phyloP scores from a whole-genome alignment of 2,113 vertebrate genomes.

The Oenanthe melanoleuca region DNA sequence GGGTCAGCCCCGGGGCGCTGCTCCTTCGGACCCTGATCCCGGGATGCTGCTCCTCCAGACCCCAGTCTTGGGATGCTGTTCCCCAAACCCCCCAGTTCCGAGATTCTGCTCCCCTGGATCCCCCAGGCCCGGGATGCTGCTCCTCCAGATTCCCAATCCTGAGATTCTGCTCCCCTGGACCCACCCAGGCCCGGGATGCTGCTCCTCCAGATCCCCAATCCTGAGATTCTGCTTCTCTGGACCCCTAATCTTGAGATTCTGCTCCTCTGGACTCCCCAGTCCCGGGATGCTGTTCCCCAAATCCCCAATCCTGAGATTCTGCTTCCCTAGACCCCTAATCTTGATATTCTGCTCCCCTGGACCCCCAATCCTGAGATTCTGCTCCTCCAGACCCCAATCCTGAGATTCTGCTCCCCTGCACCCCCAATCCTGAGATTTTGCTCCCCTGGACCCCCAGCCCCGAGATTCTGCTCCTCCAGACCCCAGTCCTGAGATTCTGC shows the following conservation, averaged over 20 bases:
- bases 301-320: background rate
- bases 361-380: too few relatives aligned
- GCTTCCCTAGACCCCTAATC: too few relatives aligned
- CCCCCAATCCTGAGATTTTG: background rate
- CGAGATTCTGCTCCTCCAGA: too few relatives aligned
- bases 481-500: too few relatives aligned
- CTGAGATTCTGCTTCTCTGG: background rate
- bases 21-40: background rate
- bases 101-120: rapidly evolving
- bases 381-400: background rate
- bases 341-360: background rate
- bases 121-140: rapidly evolving
- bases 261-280: too few relatives aligned
- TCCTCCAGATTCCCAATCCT: too few relatives aligned
- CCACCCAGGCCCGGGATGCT: rapidly evolving
- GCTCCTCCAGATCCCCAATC: background rate
- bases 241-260: background rate
- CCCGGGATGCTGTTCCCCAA: background rate
- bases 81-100: rapidly evolving
- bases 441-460: too few relatives aligned
- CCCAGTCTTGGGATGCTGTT: too few relatives aligned
- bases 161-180: too few relatives aligned
- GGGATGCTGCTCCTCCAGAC: background rate
- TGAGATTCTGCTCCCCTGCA: too few relatives aligned
- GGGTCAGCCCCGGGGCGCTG: background rate